These are phyloP conservation scores for Coilia nasus DNA, from an alignment of 2,797 vertebrate genomes.

Conservation along the genomic window DNA sequence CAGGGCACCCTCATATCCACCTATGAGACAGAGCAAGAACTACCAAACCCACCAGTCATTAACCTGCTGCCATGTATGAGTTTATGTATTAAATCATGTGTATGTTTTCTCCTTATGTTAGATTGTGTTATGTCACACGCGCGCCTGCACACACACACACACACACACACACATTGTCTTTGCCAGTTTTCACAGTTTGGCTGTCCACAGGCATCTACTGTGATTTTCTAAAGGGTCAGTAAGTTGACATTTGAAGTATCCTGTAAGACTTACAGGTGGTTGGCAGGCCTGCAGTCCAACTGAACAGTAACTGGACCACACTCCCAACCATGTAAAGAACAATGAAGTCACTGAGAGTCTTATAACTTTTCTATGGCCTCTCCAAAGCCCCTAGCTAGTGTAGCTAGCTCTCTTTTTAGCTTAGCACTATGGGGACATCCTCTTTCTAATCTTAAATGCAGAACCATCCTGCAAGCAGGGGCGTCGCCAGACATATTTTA, in stretches of 20 bases:
- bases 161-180: conserved; percentile 49
- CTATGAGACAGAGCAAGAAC: background rate
- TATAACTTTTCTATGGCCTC: conserved; percentile 60
- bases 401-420: conserved; percentile 60
- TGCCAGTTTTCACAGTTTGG: conserved; percentile 65
- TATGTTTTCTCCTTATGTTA: conserved; percentile 6
- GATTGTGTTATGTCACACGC: background rate
- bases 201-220: conserved; percentile 49
- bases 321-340: conserved; percentile 70
- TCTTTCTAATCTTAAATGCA: background rate
- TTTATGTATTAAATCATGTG: background rate
- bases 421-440: conserved; percentile 45
- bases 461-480: conserved; percentile 21
- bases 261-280: conserved; percentile 62
- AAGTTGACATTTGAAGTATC: conserved; percentile 71
- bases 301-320: conserved; percentile 56
- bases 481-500: too few species aligned
- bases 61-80: background rate
- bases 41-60: background rate
- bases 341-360: conserved; percentile 62
- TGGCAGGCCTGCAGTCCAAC: conserved; percentile 67
- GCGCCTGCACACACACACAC: conserved; percentile 27
- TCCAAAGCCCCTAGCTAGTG: conserved; percentile 44
- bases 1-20: conserved; percentile 69
- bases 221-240: conserved; percentile 62